Evolutionary conservation across 1,140 invertebrate species (phyloP).

Genomic region (Dicyema japonicum): DNA sequence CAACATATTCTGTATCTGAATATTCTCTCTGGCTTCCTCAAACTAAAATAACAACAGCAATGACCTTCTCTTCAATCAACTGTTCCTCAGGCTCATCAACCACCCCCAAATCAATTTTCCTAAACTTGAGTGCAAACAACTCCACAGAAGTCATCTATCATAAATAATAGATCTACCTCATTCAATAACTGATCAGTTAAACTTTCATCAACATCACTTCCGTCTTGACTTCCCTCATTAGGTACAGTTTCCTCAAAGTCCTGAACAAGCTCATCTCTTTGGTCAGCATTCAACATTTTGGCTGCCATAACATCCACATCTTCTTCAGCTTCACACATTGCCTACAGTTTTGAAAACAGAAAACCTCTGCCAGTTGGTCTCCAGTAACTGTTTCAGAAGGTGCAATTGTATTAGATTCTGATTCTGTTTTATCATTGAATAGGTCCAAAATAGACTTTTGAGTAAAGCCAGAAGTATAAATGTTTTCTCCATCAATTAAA

Average conservation of each 20-base stretch:
- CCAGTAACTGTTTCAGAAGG: not conserved
- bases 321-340: constrained; percentile 61
- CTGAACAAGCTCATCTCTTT: constrained; percentile 54
- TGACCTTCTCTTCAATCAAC: constrained; percentile 31
- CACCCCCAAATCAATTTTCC: not conserved
- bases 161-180: constrained; percentile 8
- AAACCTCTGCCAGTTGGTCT: not conserved
- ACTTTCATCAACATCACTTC: constrained; percentile 27
- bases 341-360: constrained; percentile 13
- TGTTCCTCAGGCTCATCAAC: constrained; percentile 4
- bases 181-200: constrained; percentile 12
- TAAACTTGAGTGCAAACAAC: not conserved
- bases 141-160: constrained; percentile 1
- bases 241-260: too few species aligned
- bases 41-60: constrained; percentile 21
- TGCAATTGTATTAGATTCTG: constrained; percentile 23
- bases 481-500: constrained; percentile 90
- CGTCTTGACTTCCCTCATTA: constrained; percentile 46
- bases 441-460: constrained; percentile 65
- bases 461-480: constrained; percentile 84
- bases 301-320: constrained; percentile 65
- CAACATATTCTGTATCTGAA: constrained; percentile 50
- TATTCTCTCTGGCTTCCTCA: constrained; percentile 38
- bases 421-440: constrained; percentile 29
- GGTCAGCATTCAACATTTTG: constrained; percentile 53